These are phyloP conservation scores for Tachycineta bicolor DNA, from an alignment of 2,113 vertebrate species.

Conservation along the genomic window DNA sequence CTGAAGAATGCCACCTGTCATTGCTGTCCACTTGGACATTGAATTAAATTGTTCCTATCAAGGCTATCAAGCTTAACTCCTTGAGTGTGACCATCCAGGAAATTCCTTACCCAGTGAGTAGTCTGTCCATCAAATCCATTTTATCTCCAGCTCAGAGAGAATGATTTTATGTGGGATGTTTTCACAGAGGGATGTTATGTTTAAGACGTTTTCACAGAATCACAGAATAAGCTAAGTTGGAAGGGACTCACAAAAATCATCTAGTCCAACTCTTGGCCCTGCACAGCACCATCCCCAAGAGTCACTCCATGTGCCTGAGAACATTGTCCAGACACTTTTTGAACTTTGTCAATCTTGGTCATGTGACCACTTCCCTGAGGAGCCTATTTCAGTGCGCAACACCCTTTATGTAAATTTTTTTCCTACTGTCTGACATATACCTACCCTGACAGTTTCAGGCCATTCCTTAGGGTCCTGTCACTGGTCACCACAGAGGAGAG, in stretches of 20 bases:
- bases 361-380: too few species aligned
- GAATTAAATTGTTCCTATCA: background rate
- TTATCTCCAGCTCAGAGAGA: background rate
- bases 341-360: background rate
- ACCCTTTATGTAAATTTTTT: background rate
- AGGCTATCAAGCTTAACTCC: too few species aligned
- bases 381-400: background rate
- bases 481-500: background rate
- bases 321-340: background rate
- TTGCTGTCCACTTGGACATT: background rate
- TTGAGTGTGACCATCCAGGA: background rate
- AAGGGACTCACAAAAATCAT: background rate
- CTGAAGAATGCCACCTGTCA: rapidly evolving
- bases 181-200: too few species aligned
- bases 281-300: background rate
- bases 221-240: background rate
- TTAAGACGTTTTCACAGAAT: background rate
- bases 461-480: background rate
- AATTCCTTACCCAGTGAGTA: background rate
- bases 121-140: background rate
- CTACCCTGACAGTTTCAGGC: background rate
- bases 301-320: too few species aligned
- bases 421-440: background rate
- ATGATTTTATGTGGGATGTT: too few species aligned
- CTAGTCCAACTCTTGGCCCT: background rate